phyloP scores from a whole-genome alignment of 2,113 vertebrate species.

The Protomyctophum bolini region DNA sequence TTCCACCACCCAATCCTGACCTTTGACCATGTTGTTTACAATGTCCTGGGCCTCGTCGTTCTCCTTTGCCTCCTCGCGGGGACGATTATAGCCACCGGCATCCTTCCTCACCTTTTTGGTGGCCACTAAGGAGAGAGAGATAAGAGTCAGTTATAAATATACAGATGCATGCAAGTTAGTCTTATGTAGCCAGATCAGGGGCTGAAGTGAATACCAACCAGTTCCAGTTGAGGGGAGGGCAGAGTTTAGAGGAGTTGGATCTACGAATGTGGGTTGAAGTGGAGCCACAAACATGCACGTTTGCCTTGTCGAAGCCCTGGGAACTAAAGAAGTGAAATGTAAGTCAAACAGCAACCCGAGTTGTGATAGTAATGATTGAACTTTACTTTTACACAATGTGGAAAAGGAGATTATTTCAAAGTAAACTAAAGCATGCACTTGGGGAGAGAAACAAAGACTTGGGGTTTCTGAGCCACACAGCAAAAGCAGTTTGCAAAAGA shows the following conservation, averaged over 20 bases:
- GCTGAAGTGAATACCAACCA: too few relatives aligned
- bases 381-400: neutral
- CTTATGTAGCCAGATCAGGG: too few relatives aligned
- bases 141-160: too few relatives aligned
- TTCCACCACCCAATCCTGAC: constrained; percentile 23
- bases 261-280: neutral
- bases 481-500: too few relatives aligned
- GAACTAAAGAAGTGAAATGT: constrained; percentile 45
- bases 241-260: constrained; percentile 2
- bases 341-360: constrained; percentile 12
- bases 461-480: too few relatives aligned
- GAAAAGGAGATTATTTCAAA: neutral
- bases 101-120: too few relatives aligned
- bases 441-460: neutral
- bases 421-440: neutral
- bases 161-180: too few relatives aligned
- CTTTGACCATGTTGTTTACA: constrained; percentile 29
- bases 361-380: neutral
- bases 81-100: too few relatives aligned
- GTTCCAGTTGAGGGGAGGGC: too few relatives aligned
- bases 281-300: constrained; percentile 62
- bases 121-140: too few relatives aligned
- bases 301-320: constrained; percentile 59
- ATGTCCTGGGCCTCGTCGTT: constrained; percentile 57
- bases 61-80: constrained; percentile 52